phyloP scores from a whole-genome alignment of 2,113 vertebrate genomes.

The Elephas maximus region DNA sequence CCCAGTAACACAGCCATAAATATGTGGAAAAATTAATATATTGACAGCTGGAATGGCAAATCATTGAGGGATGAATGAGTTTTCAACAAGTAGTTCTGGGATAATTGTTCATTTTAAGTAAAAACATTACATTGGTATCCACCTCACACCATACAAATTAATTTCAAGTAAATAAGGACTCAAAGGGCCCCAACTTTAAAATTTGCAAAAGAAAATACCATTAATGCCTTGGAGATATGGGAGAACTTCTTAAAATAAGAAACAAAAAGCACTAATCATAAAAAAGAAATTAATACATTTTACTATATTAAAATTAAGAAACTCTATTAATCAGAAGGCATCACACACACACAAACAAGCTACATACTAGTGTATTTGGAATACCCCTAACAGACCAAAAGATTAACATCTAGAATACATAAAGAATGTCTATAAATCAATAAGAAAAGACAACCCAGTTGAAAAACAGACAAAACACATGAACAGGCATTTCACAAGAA shows the following conservation, averaged over 20 bases:
- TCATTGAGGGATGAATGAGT: not conserved
- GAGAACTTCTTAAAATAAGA: constrained; percentile 11
- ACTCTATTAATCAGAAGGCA: not conserved
- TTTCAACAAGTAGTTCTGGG: not conserved
- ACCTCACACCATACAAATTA: not conserved
- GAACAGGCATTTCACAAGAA: not conserved
- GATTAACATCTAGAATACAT: constrained; percentile 11
- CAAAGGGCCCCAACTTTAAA: constrained; percentile 4
- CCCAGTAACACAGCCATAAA: not conserved
- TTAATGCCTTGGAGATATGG: not conserved
- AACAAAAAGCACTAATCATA: not conserved
- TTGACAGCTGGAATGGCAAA: not conserved
- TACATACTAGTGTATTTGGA: not conserved
- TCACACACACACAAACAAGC: not conserved
- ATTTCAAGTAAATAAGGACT: constrained; percentile 37
- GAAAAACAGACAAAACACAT: not conserved
- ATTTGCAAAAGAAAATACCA: not conserved
- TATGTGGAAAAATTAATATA: not conserved
- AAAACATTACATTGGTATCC: not conserved
- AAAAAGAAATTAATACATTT: not conserved
- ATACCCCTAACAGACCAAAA: not conserved
- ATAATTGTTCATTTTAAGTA: not conserved
- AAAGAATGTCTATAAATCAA: not conserved
- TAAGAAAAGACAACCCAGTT: not conserved
- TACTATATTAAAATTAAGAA: constrained; percentile 24